Percentiles rank a stretch among this genome's conserved stretches.
These are phyloP conservation scores for Pseudomyrmex sp. DNA, from an alignment of 1,140 invertebrate genomes.

Conservation along the genomic window DNA sequence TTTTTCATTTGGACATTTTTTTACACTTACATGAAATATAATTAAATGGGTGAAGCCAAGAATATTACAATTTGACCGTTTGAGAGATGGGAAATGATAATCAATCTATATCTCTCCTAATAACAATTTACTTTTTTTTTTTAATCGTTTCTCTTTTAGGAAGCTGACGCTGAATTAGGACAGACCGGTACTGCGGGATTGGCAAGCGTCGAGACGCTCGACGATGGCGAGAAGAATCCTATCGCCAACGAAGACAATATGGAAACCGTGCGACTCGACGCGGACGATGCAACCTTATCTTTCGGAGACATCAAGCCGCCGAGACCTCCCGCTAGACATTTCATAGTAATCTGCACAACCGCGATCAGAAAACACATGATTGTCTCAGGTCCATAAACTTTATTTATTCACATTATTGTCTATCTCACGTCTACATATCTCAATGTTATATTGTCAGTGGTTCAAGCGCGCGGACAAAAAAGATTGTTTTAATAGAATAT, in stretches of 20 bases:
- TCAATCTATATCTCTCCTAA: background rate
- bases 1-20: too few species aligned
- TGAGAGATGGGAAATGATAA: background rate
- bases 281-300: constrained; percentile 63
- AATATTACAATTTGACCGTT: too few species aligned
- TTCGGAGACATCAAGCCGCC: too few species aligned
- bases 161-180: constrained; percentile 84
- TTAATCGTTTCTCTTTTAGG: constrained; percentile 65
- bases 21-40: background rate
- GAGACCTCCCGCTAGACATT: too few species aligned
- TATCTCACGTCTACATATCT: too few species aligned
- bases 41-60: background rate
- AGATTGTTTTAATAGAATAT: too few species aligned
- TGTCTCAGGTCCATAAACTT: constrained; percentile 72
- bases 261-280: constrained; percentile 88
- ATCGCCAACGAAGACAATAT: constrained; percentile 90
- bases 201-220: constrained; percentile 92
- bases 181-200: constrained; percentile 86
- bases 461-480: too few species aligned
- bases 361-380: constrained; percentile 77
- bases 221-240: constrained; percentile 89
- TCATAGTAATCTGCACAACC: constrained; percentile 68
- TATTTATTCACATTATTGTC: background rate
- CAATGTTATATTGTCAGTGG: too few species aligned
- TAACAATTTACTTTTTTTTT: background rate